Conservation (phyloP, 1,140 invertebrate genomes). For the Forficula auricularia region DNA sequence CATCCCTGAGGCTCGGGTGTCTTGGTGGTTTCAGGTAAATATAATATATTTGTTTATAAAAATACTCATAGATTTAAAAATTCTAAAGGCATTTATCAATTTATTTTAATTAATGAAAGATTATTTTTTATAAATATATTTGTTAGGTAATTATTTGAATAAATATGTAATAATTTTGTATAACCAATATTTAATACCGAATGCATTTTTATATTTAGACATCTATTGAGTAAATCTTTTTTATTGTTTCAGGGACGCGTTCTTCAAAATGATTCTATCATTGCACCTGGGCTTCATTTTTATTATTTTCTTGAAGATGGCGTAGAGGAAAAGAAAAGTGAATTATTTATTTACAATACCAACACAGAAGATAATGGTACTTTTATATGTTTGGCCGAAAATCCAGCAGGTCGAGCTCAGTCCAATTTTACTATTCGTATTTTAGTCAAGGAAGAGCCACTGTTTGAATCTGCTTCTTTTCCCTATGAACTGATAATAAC, state of each 20-base stretch:
- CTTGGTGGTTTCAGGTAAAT: constrained; percentile 58
- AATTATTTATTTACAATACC: constrained; percentile 55
- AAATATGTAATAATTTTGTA: too few relatives aligned
- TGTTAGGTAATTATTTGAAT: too few relatives aligned
- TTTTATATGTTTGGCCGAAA: constrained; percentile 63
- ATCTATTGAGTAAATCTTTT: too few relatives aligned
- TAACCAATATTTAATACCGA: too few relatives aligned
- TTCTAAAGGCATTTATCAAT: too few relatives aligned
- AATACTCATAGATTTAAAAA: too few relatives aligned
- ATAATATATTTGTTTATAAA: too few relatives aligned
- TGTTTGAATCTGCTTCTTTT: constrained; percentile 41
- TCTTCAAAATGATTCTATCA: constrained; percentile 47
- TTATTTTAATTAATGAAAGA: too few relatives aligned
- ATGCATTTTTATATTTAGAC: too few relatives aligned
- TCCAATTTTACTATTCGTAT: constrained; percentile 61
- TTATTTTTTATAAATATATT: too few relatives aligned
- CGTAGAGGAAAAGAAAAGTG: constrained; percentile 48
- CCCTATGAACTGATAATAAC: constrained; percentile 48
- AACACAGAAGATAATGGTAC: constrained; percentile 59
- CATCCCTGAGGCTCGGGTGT: constrained; percentile 54
- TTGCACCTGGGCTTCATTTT: constrained; percentile 40
- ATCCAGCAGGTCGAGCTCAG: constrained; percentile 52
- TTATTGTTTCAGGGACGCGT: constrained; percentile 25
- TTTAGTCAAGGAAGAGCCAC: constrained; percentile 48
- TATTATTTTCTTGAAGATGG: constrained; percentile 50